phyloP scores from a whole-genome alignment of 2,113 vertebrate species.

The Ameiurus melas region DNA sequence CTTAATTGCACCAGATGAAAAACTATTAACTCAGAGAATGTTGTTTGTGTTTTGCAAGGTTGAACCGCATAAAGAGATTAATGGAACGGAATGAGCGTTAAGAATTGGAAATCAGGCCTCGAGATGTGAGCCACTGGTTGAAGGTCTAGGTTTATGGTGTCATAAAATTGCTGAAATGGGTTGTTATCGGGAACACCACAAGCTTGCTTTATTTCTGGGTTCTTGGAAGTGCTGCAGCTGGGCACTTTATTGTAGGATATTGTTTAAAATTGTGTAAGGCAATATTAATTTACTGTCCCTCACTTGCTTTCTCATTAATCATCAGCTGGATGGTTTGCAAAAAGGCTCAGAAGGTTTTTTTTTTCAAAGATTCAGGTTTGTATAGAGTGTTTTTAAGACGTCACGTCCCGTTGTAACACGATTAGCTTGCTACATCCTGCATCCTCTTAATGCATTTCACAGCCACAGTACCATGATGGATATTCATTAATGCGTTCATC shows the following conservation, averaged over 20 bases:
- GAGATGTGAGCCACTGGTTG: slow-evolving; percentile 14
- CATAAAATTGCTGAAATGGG: slow-evolving; percentile 40
- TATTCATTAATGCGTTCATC: neutral
- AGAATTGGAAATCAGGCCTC: slow-evolving; percentile 40
- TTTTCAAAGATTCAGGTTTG: slow-evolving; percentile 1
- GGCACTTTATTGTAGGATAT: slow-evolving; percentile 22
- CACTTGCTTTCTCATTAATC: slow-evolving; percentile 19
- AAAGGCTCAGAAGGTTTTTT: neutral
- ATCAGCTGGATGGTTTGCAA: neutral
- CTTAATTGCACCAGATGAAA: slow-evolving; percentile 41
- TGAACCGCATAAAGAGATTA: slow-evolving; percentile 43
- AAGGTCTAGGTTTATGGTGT: slow-evolving; percentile 48
- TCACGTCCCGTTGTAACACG: neutral
- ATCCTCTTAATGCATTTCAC: neutral
- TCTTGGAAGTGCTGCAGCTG: slow-evolving; percentile 9
- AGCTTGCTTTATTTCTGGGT: slow-evolving; percentile 24
- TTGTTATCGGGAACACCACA: slow-evolving; percentile 30
- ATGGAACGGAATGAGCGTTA: slow-evolving; percentile 30
- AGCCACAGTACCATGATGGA: neutral
- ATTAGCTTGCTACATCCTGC: neutral
- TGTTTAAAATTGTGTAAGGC: slow-evolving; percentile 13
- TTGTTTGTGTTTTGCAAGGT: slow-evolving; percentile 43
- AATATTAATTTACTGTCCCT: slow-evolving; percentile 30
- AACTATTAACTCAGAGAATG: slow-evolving; percentile 34
- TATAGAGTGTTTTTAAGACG: neutral